These are phyloP conservation scores for Polyommatus icarus DNA, from an alignment of 2,888 invertebrate species.

Conservation along the genomic window DNA sequence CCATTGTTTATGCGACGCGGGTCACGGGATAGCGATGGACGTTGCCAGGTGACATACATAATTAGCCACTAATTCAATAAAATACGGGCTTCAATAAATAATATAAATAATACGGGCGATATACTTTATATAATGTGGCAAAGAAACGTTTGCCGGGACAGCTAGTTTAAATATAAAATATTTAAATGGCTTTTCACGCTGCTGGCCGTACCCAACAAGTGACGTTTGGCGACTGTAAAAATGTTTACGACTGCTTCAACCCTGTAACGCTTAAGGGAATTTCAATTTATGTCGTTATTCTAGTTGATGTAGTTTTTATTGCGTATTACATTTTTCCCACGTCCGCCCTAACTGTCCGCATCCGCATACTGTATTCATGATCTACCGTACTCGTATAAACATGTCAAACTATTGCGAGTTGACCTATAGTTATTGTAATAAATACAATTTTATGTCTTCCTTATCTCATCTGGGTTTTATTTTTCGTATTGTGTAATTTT, in stretches of 20 bases:
- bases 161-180: no score
- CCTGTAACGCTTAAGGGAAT: constrained; percentile 35
- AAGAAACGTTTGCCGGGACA: no score
- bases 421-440: neutral
- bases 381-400: constrained; percentile 1
- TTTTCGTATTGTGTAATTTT: neutral
- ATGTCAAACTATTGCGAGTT: neutral
- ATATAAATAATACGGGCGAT: no score
- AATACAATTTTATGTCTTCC: constrained; percentile 16
- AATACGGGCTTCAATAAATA: no score
- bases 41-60: no score
- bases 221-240: constrained; percentile 39
- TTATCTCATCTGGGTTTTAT: neutral
- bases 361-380: constrained; percentile 8
- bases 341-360: constrained; percentile 6
- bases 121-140: no score
- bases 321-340: constrained; percentile 27
- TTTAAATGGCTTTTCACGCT: neutral
- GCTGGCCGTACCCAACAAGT: constrained; percentile 31
- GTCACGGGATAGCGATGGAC: no score
- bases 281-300: constrained; percentile 40
- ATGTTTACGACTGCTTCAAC: constrained; percentile 40
- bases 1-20: no score
- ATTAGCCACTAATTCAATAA: no score
- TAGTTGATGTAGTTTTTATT: constrained; percentile 39